phyloP scores from a whole-genome alignment of 2,888 invertebrate genomes.

The Minunthozetes semirufus region DNA sequence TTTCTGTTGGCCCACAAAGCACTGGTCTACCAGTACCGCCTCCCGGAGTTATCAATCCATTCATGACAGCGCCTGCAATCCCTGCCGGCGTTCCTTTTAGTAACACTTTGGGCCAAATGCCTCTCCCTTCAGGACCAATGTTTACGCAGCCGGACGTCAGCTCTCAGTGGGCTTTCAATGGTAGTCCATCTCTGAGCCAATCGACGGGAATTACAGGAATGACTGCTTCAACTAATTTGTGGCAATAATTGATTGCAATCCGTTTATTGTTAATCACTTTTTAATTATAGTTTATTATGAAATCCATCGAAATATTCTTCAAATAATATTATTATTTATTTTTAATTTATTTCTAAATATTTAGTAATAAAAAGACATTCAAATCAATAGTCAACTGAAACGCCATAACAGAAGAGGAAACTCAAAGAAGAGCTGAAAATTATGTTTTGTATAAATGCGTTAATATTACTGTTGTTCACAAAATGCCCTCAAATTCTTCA shows the following conservation, averaged over 20 bases:
- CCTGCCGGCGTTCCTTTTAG: background rate
- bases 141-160: background rate
- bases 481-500: no score
- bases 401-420: background rate
- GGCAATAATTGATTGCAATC: constrained; percentile 13
- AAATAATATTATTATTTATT: constrained; percentile 14
- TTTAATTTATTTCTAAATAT: background rate
- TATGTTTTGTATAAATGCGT: constrained; percentile 6
- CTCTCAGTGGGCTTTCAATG: constrained; percentile 12
- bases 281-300: background rate
- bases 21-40: constrained; percentile 2
- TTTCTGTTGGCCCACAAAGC: background rate
- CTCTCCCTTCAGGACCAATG: background rate
- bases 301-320: background rate
- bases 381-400: constrained; percentile 6
- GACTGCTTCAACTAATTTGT: constrained; percentile 20
- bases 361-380: background rate
- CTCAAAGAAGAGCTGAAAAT: background rate
- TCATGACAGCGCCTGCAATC: background rate
- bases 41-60: background rate
- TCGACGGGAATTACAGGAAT: constrained; percentile 5
- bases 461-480: background rate
- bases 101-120: background rate
- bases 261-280: background rate
- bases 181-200: background rate